These are phyloP conservation scores for Metallyticus violacea DNA, from an alignment of 2,888 invertebrate species.

Conservation along the genomic window DNA sequence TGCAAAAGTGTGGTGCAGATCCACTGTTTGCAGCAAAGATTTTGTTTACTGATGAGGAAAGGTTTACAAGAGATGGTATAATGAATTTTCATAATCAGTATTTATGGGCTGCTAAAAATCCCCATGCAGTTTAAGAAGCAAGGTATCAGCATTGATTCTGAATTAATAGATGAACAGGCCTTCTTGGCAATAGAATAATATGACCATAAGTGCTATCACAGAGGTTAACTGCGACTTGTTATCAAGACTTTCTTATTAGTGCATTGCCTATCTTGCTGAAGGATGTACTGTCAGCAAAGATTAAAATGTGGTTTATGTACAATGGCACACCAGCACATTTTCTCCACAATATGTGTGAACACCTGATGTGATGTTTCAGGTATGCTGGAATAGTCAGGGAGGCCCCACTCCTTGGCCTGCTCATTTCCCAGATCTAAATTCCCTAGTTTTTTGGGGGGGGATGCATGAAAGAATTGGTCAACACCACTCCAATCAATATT, in stretches of 20 bases:
- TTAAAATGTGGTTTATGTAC: too few relatives aligned
- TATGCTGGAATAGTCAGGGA: neutral
- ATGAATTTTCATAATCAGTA: neutral
- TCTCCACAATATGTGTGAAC: neutral
- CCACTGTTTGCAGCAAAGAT: neutral
- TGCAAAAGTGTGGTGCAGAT: neutral
- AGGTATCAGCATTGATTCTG: too few relatives aligned
- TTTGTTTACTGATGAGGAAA: neutral
- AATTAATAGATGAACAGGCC: neutral
- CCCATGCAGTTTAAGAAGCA: too few relatives aligned
- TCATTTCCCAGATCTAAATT: neutral
- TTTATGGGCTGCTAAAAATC: too few relatives aligned
- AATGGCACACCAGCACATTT: too few relatives aligned
- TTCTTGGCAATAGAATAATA: too few relatives aligned
- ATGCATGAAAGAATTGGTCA: neutral
- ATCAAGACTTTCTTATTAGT: neutral
- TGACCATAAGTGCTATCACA: neutral
- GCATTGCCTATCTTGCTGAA: neutral
- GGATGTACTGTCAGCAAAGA: neutral
- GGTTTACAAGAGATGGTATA: neutral
- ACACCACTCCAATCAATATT: neutral
- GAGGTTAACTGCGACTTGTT: neutral
- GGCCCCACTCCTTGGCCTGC: neutral
- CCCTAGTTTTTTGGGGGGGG: neutral
- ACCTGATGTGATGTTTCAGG: neutral